Evolutionary conservation across 2,797 vertebrate genomes (phyloP), one percentile per base, ranked within the genome.

Genomic region (Epinephelus malabaricus): DNA sequence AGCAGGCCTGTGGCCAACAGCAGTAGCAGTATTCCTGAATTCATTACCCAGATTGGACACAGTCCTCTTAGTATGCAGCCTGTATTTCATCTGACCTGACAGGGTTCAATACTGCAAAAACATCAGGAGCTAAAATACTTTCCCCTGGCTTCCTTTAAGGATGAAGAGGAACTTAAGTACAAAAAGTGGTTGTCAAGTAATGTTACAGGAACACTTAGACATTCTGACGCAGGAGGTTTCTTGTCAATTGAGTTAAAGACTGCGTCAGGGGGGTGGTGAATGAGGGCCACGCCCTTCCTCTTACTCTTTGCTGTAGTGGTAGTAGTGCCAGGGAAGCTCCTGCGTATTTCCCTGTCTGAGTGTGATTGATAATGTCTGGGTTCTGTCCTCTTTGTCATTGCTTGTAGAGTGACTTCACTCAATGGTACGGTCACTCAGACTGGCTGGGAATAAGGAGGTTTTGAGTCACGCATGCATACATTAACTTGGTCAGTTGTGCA

Each of bases 301-400:
- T 56, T 49, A 43, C 71, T 34, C 45, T 38, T 58, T 59, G 8
- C 62, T 23, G 55, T 72, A 47, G 17, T 49, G 43, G 63, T 34
- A 3, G 15, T 46, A 7, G 49, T 49, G 66, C 67, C 71, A 49
- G 69, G 81, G 88, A 84, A 83, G 78, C 74, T 88, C 79, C 84
- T 83, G 73, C 25, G 76, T 86, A 82, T 76, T 76, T 86, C 86
- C 86, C 81, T 62, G 73, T 85, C 84, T 81, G 45, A 51, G 62
- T 47, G 71, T 91, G 92, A 94, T 91, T 84, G 78, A 93, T 91
- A 54, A 78, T 74, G 92, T 93, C 92, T 93, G 83, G 69, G 65
- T 69, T 79, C 78, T 14, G 86, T 88, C 90, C 85, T 90, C 63
- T 85, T 80, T 55, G 78, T 88, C 90, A 84, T 83, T 88, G 84